Conservation (phyloP, 2,797 vertebrate species). For the Arnoldichthys spilopterus region DNA sequence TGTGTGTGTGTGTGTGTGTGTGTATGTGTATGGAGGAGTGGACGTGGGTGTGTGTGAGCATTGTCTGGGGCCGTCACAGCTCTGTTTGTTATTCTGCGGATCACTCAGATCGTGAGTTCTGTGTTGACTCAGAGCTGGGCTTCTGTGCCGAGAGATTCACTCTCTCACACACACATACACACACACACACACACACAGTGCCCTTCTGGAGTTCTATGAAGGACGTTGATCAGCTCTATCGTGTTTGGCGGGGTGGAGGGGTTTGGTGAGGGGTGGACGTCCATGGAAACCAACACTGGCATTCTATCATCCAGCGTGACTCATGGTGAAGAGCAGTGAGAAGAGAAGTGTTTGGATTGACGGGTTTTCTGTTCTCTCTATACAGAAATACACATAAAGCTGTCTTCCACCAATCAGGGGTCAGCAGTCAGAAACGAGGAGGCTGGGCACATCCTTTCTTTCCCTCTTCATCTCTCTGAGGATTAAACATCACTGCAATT, state of each 20-base stretch:
- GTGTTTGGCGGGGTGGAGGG: not conserved
- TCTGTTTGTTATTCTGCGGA: constrained; percentile 36
- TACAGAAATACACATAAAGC: not conserved
- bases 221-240: constrained; percentile 18
- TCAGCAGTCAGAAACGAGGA: not conserved
- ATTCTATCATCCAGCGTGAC: not conserved
- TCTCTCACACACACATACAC: not conserved
- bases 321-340: not conserved
- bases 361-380: not conserved
- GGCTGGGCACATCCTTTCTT: not conserved
- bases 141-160: constrained; percentile 10
- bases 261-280: not conserved
- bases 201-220: constrained; percentile 21
- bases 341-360: not conserved
- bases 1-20: constrained; percentile 22
- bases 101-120: constrained; percentile 23
- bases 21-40: not conserved
- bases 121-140: constrained; percentile 37
- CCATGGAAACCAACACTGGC: constrained; percentile 5
- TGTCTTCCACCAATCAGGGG: not conserved
- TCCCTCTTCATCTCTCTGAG: not conserved
- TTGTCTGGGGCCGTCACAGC: constrained; percentile 18
- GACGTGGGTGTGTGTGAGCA: constrained; percentile 5
- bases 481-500: not conserved
- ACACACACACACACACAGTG: not conserved